phyloP scores from a whole-genome alignment of 2,113 vertebrate species.

The Promerops cafer region DNA sequence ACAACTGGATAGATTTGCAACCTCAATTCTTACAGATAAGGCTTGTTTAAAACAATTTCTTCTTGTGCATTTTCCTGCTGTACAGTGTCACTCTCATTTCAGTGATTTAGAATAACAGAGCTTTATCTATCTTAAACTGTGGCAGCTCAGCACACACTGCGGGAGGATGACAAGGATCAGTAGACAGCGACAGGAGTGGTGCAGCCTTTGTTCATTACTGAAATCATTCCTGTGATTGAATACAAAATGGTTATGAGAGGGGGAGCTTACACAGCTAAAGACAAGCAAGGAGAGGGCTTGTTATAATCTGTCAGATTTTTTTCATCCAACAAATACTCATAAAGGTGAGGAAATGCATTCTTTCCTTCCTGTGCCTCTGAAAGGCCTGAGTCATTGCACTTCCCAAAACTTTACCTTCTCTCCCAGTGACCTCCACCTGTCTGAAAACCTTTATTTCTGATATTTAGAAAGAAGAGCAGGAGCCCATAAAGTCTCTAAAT shows the following conservation, averaged over 20 bases:
- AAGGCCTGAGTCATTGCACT: neutral
- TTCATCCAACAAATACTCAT: neutral
- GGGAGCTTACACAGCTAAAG: neutral
- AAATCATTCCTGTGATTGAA: neutral
- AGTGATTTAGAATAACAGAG: neutral
- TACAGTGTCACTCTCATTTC: neutral
- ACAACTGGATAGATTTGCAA: neutral
- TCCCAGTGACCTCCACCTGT: neutral
- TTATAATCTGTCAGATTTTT: neutral
- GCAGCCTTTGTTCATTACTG: neutral
- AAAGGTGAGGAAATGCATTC: neutral
- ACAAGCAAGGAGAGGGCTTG: neutral
- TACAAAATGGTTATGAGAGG: neutral
- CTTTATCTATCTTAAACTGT: neutral
- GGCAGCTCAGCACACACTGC: neutral
- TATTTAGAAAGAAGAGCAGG: neutral
- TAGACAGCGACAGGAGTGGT: neutral
- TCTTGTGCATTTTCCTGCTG: neutral
- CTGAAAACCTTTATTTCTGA: neutral
- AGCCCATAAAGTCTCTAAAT: neutral
- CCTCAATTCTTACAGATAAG: neutral
- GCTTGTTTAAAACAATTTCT: neutral
- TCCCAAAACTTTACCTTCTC: neutral
- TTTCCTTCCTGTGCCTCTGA: neutral
- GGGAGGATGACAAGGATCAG: neutral